These are phyloP conservation scores for Acanthopleura granulata DNA, from an alignment of 2,888 invertebrate genomes.

Conservation along the genomic window DNA sequence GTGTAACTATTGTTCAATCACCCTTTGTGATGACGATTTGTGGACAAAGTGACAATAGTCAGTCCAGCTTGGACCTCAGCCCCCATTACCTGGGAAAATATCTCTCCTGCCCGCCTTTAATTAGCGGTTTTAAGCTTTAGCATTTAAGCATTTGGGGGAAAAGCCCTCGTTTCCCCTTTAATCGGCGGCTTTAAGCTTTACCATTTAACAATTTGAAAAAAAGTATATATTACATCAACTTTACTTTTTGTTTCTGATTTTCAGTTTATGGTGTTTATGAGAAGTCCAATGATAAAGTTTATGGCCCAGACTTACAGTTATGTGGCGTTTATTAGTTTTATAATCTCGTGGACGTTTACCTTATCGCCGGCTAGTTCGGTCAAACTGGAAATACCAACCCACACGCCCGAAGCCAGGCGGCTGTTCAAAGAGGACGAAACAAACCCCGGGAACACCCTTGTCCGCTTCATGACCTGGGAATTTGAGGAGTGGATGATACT, in stretches of 20 bases:
- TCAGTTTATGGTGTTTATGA: slow-evolving; percentile 37
- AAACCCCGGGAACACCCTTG: neutral
- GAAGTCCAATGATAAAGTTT: slow-evolving; percentile 44
- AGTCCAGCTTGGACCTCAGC: no score
- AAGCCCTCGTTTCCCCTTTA: no score
- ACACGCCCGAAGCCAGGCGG: neutral
- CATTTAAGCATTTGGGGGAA: no score
- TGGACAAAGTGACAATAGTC: no score
- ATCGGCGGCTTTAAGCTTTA: no score
- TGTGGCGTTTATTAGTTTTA: slow-evolving; percentile 38
- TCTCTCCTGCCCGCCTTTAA: no score
- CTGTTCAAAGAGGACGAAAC: neutral
- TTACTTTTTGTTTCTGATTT: neutral
- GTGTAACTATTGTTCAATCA: no score
- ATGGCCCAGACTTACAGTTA: slow-evolving; percentile 41
- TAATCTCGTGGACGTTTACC: slow-evolving; percentile 20
- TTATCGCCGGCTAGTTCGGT: slow-evolving; percentile 15
- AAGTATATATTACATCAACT: no score
- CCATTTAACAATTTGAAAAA: no score
- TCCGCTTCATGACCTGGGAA: slow-evolving; percentile 4
- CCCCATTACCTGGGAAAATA: no score
- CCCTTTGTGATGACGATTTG: no score
- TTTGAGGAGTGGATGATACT: slow-evolving; percentile 14
- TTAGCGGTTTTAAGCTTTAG: no score
- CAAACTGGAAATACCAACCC: slow-evolving; percentile 13